Evolutionary conservation across 2,888 invertebrate genomes (phyloP), one percentile per base, ranked within the genome.

Genomic region (Sphaeridia pumilis): DNA sequence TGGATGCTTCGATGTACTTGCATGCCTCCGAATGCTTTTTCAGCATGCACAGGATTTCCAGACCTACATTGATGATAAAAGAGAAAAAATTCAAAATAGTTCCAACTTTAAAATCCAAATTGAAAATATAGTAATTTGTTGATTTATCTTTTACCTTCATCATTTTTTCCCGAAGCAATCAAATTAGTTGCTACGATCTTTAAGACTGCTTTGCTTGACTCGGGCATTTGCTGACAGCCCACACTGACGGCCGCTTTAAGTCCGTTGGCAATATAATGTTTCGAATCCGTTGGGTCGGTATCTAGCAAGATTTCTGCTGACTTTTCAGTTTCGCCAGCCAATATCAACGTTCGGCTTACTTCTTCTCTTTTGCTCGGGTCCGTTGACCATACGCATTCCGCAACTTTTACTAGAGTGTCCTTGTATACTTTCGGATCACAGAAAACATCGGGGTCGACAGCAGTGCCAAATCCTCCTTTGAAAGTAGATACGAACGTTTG

Each of bases 141-240:
- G 27, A 34, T 46, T 45, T 26, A 14, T 7, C 27, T 46, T 12
- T 31, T 50, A 58, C 59, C 64, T 55, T 59, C 58, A 43, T 64
- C 59, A 7, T 47, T 57, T 45, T 62, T 58, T 0, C 62, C 64
- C 41, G 58, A 61, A 2, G 62, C 62, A 21, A 64, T 59, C 10
- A 64, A 47, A 43, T 64, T 64, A 12, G 62, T 62, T 2, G 62
- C 62, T 14, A 58, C 59, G 22, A 64, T 61, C 54, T 64, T 64
- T 10, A 64, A 53, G 14, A 64, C 62, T 20, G 64, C 64, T 42
- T 64, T 64, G 0, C 58, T 58, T 21, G 60, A 52, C 25, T 64
- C 64, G 10, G 64, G 64, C 38, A 64, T 50, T 27, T 51, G 56
- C n/a, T 36, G 46, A n/a, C 59, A 58, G 7, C 61, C 60, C 0